phyloP scores from a whole-genome alignment of 2,797 vertebrate genomes.

The Gorsachius magnificus region DNA sequence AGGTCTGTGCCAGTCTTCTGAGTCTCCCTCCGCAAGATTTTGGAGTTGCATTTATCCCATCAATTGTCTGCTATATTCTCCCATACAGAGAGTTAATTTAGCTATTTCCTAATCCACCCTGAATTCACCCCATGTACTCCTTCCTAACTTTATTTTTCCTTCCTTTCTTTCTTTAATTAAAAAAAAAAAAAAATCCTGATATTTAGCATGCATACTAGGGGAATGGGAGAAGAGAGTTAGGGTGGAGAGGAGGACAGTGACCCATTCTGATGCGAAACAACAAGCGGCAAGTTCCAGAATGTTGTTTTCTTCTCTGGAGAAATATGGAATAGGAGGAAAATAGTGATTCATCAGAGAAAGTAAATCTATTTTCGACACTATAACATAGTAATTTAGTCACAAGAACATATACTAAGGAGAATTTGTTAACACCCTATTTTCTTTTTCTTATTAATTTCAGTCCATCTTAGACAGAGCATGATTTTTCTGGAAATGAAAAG shows the following conservation, averaged over 20 bases:
- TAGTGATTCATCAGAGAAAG: not conserved
- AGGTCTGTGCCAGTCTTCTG: not conserved
- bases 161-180: not conserved
- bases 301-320: not conserved
- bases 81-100: not conserved
- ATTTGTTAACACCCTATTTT: not conserved
- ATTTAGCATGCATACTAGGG: not conserved
- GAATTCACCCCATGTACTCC: not conserved
- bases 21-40: not conserved
- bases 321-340: not conserved
- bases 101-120: not conserved
- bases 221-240: not conserved
- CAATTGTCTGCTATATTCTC: not conserved
- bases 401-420: not conserved
- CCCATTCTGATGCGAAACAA: not conserved
- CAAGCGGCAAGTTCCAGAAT: not conserved
- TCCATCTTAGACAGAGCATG: not conserved
- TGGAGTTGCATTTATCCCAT: not conserved
- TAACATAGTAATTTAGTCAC: not conserved
- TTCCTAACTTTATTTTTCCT: not conserved
- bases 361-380: not conserved
- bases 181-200: not conserved
- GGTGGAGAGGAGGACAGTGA: not conserved
- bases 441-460: not conserved
- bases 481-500: not conserved